Evolutionary conservation across 2,113 vertebrate species (phyloP), one percentile per base, ranked within the genome.

Genomic region (Cygnus buccinator): DNA sequence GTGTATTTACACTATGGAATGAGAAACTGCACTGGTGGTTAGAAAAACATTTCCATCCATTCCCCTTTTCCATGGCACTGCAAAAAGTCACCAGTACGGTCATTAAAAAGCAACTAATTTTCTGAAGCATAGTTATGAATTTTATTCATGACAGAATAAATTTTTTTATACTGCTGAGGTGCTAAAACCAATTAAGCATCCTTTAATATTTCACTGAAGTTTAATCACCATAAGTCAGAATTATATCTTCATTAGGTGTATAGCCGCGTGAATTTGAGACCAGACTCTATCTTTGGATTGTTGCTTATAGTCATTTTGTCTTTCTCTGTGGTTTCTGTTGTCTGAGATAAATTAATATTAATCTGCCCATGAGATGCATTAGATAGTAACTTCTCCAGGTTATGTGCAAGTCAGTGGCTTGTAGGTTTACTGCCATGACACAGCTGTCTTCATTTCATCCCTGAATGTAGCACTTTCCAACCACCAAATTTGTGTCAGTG

Each of bases 121-220:
- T 96, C 63, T 85, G 62, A 94, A 95, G 72, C 19, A 25, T 19
- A 72, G 28, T 65, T 39, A 52, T 43, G 28, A 89, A 94, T 44
- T 95, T 91, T 79, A 93, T 63, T 92, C 43, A 52, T 94, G 94
- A 87, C 52, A 92, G 81, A 91, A 84, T 59, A 84, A 96, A 94
- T 73, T 88, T 0, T 76, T 92, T 88, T 83, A 58, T 68, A 11
- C 54, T 79, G 39, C 25, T 77, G 75, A 96, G 26, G 35, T 77
- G 66, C 66, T 93, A 93, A 89, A 93, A 61, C 46, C 31, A 91
- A 90, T 95, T 94, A 95, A 94, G 20, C 35, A 90, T 79, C 87
- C 73, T 89, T 96, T 71, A 96, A 46, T 91, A 96, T 93, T 91
- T 93, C 76, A 89, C 28, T 93, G 77, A 65, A 79, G 77, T 93